Conservation (phyloP, 2,888 invertebrate genomes). For the Ichneumoninae sp. region DNA sequence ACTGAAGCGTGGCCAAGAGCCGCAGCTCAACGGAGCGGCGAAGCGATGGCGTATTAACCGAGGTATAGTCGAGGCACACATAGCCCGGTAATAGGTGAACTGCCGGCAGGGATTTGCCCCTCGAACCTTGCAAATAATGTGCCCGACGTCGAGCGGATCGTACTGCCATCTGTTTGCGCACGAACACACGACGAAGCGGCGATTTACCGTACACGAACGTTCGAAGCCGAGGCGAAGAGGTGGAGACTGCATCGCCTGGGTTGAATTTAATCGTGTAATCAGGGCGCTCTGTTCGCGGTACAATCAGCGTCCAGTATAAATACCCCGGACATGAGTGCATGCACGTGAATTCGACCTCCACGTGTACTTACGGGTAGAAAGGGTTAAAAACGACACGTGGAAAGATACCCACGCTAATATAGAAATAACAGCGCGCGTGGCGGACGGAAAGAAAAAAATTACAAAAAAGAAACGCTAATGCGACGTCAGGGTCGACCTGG, state of each 20-base stretch:
- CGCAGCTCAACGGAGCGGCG: background rate
- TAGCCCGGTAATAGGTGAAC: constrained; percentile 7
- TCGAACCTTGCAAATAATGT: constrained; percentile 39
- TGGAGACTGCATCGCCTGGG: constrained; percentile 28
- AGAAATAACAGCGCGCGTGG: constrained; percentile 30
- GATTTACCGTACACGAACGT: background rate
- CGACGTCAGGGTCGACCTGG: constrained; percentile 18
- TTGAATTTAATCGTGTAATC: constrained; percentile 57
- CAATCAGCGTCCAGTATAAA: constrained; percentile 51
- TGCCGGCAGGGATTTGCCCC: constrained; percentile 22
- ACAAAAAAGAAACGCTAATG: constrained; percentile 26
- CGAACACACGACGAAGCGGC: constrained; percentile 1
- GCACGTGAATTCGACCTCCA: constrained; percentile 21
- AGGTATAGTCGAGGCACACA: background rate
- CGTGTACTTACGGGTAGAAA: background rate
- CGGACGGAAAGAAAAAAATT: constrained; percentile 1
- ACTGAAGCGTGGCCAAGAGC: background rate
- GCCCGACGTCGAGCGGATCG: constrained; percentile 13
- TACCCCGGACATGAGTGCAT: constrained; percentile 6
- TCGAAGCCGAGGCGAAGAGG: background rate
- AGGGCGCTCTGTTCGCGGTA: constrained; percentile 23
- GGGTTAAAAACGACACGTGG: constrained; percentile 18
- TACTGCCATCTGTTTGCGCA: constrained; percentile 6
- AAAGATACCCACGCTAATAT: constrained; percentile 34
- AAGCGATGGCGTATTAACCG: background rate